A percentile compares a stretch with the other conserved stretches of the same genome.
Conservation (phyloP, 2,797 vertebrate genomes). For the Melopsittacus undulatus region DNA sequence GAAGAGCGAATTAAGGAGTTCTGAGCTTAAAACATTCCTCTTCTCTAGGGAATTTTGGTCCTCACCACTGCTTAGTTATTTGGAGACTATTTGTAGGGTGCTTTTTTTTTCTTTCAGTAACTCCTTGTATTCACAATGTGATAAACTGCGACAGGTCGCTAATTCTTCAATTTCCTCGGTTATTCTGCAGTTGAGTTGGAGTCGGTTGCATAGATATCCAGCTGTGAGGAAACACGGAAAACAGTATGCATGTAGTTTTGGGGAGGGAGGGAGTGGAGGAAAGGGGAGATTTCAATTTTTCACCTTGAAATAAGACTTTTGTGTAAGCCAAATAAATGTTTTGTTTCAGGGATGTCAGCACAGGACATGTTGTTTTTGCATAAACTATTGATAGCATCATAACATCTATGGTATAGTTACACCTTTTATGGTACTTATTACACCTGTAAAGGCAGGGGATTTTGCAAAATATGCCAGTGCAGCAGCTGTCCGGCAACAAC, state of each 20-base stretch:
- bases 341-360: not conserved
- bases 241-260: not conserved
- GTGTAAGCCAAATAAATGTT: not conserved
- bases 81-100: not conserved
- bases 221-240: not conserved
- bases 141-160: not conserved
- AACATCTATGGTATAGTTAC: not conserved
- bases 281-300: not conserved
- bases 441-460: not conserved
- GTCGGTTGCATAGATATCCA: not conserved
- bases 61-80: not conserved
- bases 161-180: not conserved
- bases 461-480: not conserved
- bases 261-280: not conserved
- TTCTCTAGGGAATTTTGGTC: not conserved
- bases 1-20: constrained; percentile 32
- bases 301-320: not conserved
- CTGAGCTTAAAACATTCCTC: constrained; percentile 2
- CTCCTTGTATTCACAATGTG: not conserved
- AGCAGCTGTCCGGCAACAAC: not conserved
- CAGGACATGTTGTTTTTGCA: not conserved
- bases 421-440: not conserved
- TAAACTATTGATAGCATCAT: constrained; percentile 1
- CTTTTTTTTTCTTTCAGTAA: not conserved
- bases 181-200: not conserved